Evolutionary conservation across 2,113 vertebrate genomes (phyloP).

Genomic region (Tragelaphus imberbis): DNA sequence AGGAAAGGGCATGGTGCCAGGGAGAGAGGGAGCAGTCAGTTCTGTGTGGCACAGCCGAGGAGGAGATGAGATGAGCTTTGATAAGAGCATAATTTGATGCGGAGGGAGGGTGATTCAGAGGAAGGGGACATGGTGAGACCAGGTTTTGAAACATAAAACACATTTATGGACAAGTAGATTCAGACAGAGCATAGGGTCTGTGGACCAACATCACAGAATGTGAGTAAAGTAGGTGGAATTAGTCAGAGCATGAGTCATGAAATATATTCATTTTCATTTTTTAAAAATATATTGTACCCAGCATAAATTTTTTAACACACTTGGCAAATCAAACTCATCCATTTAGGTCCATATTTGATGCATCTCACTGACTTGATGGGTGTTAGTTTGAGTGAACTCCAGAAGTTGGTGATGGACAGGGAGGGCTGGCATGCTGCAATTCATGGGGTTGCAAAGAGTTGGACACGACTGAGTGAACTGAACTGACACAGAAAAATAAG

Average conservation of each 20-base stretch:
- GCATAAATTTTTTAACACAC: not conserved
- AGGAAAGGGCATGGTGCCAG: not conserved
- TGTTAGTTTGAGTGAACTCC: too few relatives aligned
- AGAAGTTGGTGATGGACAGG: too few relatives aligned
- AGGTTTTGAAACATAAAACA: not conserved
- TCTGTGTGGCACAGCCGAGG: accelerated
- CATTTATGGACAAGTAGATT: not conserved
- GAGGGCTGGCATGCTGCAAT: too few relatives aligned
- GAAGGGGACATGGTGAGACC: not conserved
- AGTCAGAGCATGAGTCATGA: not conserved
- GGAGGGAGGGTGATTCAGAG: not conserved
- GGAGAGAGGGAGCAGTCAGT: not conserved
- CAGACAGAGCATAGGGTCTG: accelerated
- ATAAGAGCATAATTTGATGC: not conserved
- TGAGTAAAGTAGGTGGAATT: not conserved
- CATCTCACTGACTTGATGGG: too few relatives aligned
- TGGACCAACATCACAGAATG: not conserved
- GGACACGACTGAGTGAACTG: too few relatives aligned
- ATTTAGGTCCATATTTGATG: not conserved
- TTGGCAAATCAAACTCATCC: not conserved
- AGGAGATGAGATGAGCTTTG: too few relatives aligned
- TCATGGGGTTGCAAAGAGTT: too few relatives aligned
- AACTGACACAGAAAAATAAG: not conserved
- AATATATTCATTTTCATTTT: not conserved
- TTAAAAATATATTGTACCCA: not conserved